phyloP scores from a whole-genome alignment of 2,113 vertebrate species.

The Spheniscus mendiculus region DNA sequence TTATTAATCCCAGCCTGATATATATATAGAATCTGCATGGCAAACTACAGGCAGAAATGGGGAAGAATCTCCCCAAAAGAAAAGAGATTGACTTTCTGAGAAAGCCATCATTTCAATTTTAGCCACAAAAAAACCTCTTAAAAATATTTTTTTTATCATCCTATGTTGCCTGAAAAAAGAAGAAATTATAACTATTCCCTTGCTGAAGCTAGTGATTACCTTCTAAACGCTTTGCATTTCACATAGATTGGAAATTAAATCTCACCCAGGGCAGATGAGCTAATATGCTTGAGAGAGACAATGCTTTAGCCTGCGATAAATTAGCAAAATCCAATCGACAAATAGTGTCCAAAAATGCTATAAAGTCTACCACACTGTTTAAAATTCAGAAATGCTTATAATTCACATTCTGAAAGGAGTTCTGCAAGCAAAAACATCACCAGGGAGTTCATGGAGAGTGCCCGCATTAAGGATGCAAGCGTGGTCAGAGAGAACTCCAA shows the following conservation, averaged over 20 bases:
- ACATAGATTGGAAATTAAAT: neutral
- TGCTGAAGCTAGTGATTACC: neutral
- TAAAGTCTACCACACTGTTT: neutral
- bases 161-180: neutral
- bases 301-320: neutral
- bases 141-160: neutral
- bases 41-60: neutral
- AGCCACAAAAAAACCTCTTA: neutral
- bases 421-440: neutral
- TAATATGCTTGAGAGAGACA: neutral
- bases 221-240: neutral
- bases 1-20: neutral
- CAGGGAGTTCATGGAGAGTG: fast-evolving
- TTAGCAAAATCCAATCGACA: neutral
- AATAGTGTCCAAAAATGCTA: neutral
- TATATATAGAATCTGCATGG: neutral
- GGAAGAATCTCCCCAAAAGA: neutral
- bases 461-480: neutral
- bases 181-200: neutral
- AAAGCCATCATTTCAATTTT: neutral
- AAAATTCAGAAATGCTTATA: neutral
- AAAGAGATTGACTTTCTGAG: neutral
- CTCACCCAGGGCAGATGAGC: neutral
- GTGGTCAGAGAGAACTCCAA: neutral
- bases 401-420: neutral